Evolutionary conservation across 1,140 invertebrate genomes (phyloP), one percentile per base, ranked within the genome.

Genomic region (Daktulosphaira vitifoliae): DNA sequence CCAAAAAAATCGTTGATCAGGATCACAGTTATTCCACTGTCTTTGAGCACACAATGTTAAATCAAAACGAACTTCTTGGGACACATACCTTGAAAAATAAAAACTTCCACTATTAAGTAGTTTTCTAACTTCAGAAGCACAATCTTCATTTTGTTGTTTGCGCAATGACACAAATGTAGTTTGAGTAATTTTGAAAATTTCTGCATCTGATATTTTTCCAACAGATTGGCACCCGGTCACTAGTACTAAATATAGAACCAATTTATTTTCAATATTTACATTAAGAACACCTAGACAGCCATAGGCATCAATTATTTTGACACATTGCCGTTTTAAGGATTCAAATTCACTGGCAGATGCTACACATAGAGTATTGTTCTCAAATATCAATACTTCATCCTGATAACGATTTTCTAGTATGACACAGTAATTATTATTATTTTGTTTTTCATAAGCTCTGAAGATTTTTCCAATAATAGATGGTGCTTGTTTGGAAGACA

Each of bases 1-100:
- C 87, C 93, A 97, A 73, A 98, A 97, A 74, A 97, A 98, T 75
- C 93, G 82, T 71, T 96, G 94, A 76, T 98, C 95, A 7, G 92
- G 93, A 44, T 78, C 79, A 48, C 76, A 79, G 2, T 88, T 88
- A 72, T 87, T 87, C 50, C 82, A 81, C 72, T 86, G 81, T 70
- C 90, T 82, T 75, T 98, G 95, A 42, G 90, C 89, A 78, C 92
- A 96, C 25, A 98, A 76, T 11, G 92, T 97, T 22, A 98, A 82
- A 79, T 98, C 93, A 71, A 95, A 76, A 50, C 78, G 75, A 42
- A 80, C 75, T 39, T 78, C 75, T 66, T 74, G 70, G 33, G 74
- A 69, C 16, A 80, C 68, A 20, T 80, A 80, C 85, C 92, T 93
- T 1, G 92, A 90, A 76, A 98, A 97, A 73, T 97, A 98, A 76